A percentile compares a stretch with the other conserved stretches of the same genome.
Evolutionary conservation across 2,888 invertebrate species (phyloP).

Genomic region (Agrochola circellaris): DNA sequence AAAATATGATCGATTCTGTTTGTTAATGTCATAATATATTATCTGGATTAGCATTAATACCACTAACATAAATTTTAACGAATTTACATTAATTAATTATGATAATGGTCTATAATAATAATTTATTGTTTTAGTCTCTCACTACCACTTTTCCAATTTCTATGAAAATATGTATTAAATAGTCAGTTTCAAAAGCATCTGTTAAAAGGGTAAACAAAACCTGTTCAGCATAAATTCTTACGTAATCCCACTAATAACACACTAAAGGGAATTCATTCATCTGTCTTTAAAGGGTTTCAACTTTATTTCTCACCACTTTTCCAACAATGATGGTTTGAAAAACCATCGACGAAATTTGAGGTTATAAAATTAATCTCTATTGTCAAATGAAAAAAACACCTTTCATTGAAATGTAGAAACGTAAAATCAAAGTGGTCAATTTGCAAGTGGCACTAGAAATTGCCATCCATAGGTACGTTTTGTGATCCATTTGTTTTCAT

Average conservation of each 20-base stretch:
- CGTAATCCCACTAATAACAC: background rate
- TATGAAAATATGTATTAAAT: background rate
- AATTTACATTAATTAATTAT: constrained; percentile 26
- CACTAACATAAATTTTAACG: constrained; percentile 8
- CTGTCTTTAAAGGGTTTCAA: background rate
- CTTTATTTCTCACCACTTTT: background rate
- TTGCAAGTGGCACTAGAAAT: background rate
- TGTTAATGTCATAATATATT: constrained; percentile 1
- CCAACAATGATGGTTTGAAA: background rate
- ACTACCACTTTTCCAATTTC: background rate
- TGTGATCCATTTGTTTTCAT: background rate
- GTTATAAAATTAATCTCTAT: background rate
- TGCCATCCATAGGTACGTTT: background rate
- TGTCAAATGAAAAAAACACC: background rate
- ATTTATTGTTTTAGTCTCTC: constrained; percentile 13
- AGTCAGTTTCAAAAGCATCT: background rate
- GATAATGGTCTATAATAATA: background rate
- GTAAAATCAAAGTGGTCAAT: background rate
- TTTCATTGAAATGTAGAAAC: background rate
- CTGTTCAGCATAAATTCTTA: background rate
- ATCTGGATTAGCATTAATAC: background rate
- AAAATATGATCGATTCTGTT: constrained; percentile 2
- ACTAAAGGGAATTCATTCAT: background rate
- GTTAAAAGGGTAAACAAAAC: background rate
- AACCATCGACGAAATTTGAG: background rate